Base-by-base conservation (phyloP, 2,888 invertebrate genomes). In the Drosophila mettleri region DNA sequence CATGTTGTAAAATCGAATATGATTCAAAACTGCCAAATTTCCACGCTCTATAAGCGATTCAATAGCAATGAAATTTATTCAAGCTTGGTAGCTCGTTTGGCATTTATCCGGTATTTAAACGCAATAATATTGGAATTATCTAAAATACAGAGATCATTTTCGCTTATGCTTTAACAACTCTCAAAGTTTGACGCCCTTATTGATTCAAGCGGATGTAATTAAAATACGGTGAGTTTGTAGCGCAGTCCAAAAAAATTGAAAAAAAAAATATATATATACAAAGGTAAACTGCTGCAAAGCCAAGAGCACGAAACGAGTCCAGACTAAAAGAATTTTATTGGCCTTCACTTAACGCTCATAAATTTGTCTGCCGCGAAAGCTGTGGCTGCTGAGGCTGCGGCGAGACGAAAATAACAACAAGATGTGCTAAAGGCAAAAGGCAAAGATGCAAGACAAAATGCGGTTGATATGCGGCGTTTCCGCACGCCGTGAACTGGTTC, bases 331-430 rank as follows among this genome's bases (percentile, higher is more conserved):
- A 76, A 83, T 89, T 86, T 89, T 89, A 88, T 89, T 89, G 86
- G 88, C 86, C 82, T 87, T 84, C 89, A 88, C 84, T 86, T 86
- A 79, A 75, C 76, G 82, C 74, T 89, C 89, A 89, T 88, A 88
- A 88, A 88, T 89, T 89, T 88, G 84, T 86, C 90, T 78, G 85
- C 77, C 38, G 52, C 62, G 55, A 58, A 67, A 61, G 57, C 18
- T 46, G 27, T 24, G 59, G 67, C 34, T 61, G 66, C 70, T 38
- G 45, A 16, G 27, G n/a, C 39, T 3, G 27, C 43, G 55, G 68
- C 73, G 51, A 70, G 79, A 65, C 68, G 22, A 69, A 49, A 43
- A 54, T 24, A 43, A 33, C 16, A 14, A 38, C 52, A 38, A 52
- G 27, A 18, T 51, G 36, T 27, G 45, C 16, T 16, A 45, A 45